Evolutionary conservation across 1,140 invertebrate genomes (phyloP).

Genomic region (Drosophila ananassae): DNA sequence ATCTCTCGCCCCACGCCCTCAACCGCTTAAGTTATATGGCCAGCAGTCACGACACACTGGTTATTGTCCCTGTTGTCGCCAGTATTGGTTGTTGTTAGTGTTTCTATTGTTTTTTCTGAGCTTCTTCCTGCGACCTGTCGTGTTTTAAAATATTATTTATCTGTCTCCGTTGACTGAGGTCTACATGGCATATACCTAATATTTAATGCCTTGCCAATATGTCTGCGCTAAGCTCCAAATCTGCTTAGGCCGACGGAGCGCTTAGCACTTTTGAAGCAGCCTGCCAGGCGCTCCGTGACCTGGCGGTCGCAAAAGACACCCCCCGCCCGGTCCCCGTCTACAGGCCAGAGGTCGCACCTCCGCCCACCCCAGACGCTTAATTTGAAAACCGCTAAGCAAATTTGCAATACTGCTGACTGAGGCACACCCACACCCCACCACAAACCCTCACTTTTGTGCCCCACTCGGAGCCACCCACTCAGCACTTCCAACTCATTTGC

Average conservation of each 20-base stretch:
- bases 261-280: slow-evolving; percentile 71
- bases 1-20: slow-evolving; percentile 44
- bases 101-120: neutral
- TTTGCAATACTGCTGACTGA: slow-evolving; percentile 69
- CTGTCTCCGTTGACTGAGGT: slow-evolving; percentile 37
- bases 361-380: slow-evolving; percentile 53
- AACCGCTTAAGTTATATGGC: slow-evolving; percentile 69
- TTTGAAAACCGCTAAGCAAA: slow-evolving; percentile 78
- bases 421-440: slow-evolving; percentile 1
- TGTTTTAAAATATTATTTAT: slow-evolving; percentile 73
- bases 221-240: slow-evolving; percentile 62
- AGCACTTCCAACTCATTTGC: slow-evolving; percentile 63
- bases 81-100: slow-evolving; percentile 3
- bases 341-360: slow-evolving; percentile 49
- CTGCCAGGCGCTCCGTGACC: slow-evolving; percentile 14
- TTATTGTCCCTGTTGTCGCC: slow-evolving; percentile 26
- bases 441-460: neutral
- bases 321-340: neutral
- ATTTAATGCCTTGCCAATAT: slow-evolving; percentile 44
- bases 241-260: slow-evolving; percentile 73
- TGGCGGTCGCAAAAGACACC: slow-evolving; percentile 23
- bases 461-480: neutral
- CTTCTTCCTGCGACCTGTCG: slow-evolving; percentile 55
- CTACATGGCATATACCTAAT: neutral
- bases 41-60: slow-evolving; percentile 56